Base-by-base conservation (phyloP, 1,140 invertebrate genomes). In the Apis florea region DNA sequence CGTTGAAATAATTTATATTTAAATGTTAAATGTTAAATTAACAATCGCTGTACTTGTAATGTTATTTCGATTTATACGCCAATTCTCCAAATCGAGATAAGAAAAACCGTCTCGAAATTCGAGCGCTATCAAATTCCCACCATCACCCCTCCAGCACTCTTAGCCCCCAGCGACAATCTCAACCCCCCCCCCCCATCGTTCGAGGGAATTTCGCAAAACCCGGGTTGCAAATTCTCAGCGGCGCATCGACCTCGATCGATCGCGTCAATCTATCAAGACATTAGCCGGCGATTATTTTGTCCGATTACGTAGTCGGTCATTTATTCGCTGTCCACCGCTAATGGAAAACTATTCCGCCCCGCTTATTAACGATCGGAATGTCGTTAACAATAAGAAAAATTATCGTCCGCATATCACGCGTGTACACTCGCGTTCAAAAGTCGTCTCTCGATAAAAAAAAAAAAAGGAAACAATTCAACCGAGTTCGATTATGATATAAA, bases 221-320 rank as follows among this genome's bases (percentile, higher is more conserved):
- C 12, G 58, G 63, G 56, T 80, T 49, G 53, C 70, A 63, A 66
- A 66, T 74, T 73, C 31, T 8, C n/a, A 63, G n/a, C 47, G 47
- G 78, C 83, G 83, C 19, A 53, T 80, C 71, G 83, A 77, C 73
- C 78, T 63, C 68, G 68, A 40, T 82, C 84, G 79, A 85, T 81
- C 67, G 49, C 73, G 63, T 21, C 78, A 19, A 82, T 85, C 83
- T 63, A 71, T 74, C 71, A 66, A 80, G 63, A 67, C 71, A 67
- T 81, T 67, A 67, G 40, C 79, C 79, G 47, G 49, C 31, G 64
- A 82, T 67, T 77, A 76, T 77, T 76, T 82, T 47, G 80, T 61
- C 80, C 79, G 79, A 76, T 82, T 82, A 82, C 79, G 73, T 77
- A 53, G 79, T 40, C 73, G 73, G 66, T 58, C 73, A 69, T 68